Conservation (phyloP, 2,113 vertebrate genomes). For the Rhynchopsitta pachyrhyncha region DNA sequence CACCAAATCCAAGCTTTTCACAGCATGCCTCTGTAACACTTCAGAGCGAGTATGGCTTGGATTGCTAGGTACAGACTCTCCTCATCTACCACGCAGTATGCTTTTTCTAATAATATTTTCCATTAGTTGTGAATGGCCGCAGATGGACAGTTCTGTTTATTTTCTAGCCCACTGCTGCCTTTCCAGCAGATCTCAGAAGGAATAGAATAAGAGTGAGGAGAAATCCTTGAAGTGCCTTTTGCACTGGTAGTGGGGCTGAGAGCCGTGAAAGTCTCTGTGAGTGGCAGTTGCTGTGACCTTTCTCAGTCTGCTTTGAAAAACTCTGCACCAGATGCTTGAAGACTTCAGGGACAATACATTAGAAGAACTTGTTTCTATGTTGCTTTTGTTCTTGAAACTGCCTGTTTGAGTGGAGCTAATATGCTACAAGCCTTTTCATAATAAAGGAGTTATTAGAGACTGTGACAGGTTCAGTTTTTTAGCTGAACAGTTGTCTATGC, state of each 20-base stretch:
- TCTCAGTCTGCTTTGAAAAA: background rate
- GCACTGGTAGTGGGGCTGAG: background rate
- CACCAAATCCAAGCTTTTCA: background rate
- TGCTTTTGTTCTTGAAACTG: constrained; percentile 6
- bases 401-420: background rate
- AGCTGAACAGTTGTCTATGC: background rate
- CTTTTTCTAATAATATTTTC: background rate
- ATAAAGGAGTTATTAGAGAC: background rate
- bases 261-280: background rate
- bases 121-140: background rate
- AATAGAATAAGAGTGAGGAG: background rate
- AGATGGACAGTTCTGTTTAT: background rate
- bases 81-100: background rate
- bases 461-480: constrained; percentile 7
- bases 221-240: background rate
- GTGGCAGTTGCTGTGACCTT: background rate
- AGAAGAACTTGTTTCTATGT: background rate
- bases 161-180: background rate
- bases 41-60: rapidly evolving
- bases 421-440: background rate
- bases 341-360: background rate
- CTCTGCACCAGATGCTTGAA: background rate
- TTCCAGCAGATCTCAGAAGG: background rate
- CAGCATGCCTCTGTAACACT: background rate
- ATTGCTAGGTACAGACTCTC: background rate